Conservation (phyloP, 2,113 vertebrate species). For the Setophaga petechia region DNA sequence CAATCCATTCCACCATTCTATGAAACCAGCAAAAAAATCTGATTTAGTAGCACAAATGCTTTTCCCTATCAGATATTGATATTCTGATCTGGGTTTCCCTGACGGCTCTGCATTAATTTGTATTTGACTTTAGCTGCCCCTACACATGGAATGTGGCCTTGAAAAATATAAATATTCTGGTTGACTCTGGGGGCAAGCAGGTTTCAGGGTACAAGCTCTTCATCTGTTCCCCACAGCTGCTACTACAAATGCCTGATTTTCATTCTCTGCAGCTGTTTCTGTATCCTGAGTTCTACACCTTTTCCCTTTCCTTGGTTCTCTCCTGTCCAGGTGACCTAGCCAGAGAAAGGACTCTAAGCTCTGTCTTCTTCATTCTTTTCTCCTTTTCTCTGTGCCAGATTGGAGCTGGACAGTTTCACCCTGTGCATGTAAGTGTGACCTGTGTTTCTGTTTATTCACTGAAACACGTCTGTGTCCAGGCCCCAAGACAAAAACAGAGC, state of each 20-base stretch:
- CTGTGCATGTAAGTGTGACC: slow-evolving; percentile 82
- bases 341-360: slow-evolving; percentile 72
- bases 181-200: background rate
- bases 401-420: slow-evolving; percentile 78
- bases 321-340: slow-evolving; percentile 78
- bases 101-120: background rate
- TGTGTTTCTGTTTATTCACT: slow-evolving; percentile 52
- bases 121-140: background rate
- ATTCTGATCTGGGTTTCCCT: background rate
- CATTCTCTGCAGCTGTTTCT: slow-evolving; percentile 55
- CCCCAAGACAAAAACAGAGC: background rate
- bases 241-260: slow-evolving; percentile 30
- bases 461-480: background rate
- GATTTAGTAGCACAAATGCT: background rate
- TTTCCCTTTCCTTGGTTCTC: slow-evolving; percentile 72
- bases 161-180: background rate
- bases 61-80: background rate
- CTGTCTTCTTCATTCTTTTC: slow-evolving; percentile 77
- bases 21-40: background rate
- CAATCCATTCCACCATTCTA: background rate
- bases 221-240: slow-evolving; percentile 10
- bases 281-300: slow-evolving; percentile 54
- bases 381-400: slow-evolving; percentile 81
- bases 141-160: background rate
- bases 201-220: background rate